A percentile compares a stretch with the other conserved stretches of the same genome.
These are phyloP conservation scores for Atractosteus spatula DNA, from an alignment of 2,113 vertebrate species.

Conservation along the genomic window DNA sequence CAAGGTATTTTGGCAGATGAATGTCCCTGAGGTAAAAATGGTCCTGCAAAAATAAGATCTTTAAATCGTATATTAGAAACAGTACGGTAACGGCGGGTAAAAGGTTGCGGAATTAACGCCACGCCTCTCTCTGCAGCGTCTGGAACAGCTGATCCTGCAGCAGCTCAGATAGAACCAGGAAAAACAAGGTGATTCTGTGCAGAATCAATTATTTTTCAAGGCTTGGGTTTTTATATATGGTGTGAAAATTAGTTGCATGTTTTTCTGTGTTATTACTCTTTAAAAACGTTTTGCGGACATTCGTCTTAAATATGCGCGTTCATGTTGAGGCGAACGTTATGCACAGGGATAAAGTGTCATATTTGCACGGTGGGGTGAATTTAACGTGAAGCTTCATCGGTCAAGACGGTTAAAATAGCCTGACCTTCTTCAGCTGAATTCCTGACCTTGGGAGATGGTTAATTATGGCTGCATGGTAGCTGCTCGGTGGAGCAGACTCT, in stretches of 20 bases:
- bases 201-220: not conserved
- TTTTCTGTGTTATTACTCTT: not conserved
- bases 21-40: too few relatives aligned
- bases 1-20: too few relatives aligned
- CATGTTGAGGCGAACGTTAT: not conserved
- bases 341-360: not conserved
- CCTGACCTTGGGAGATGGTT: conserved; percentile 1
- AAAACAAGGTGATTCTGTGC: conserved; percentile 20
- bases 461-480: not conserved
- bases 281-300: too few relatives aligned
- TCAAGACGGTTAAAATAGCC: not conserved
- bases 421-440: not conserved
- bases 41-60: too few relatives aligned
- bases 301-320: not conserved
- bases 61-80: too few relatives aligned
- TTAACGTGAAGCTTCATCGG: not conserved
- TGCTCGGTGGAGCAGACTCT: not conserved
- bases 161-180: conserved; percentile 7
- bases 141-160: not conserved
- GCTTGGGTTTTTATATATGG: not conserved
- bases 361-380: not conserved
- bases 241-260: conserved; percentile 6
- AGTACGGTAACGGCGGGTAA: too few relatives aligned
- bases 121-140: conserved; percentile 30
- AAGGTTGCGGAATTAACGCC: not conserved